phyloP scores from a whole-genome alignment of 2,113 vertebrate genomes.

The Pan troglodytes region NHGRI_mPanTro3-v2.1_pri NC_072414.2:77989501-77990000 shows the following conservation, averaged over 20 bases:
- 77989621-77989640: constrained; percentile 51
- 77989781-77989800: neutral
- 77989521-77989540: neutral
- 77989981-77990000: too few relatives aligned
- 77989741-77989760: constrained; percentile 33
- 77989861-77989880: too few relatives aligned
- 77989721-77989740: constrained; percentile 61
- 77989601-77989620: neutral
- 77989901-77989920: neutral
- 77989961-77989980: neutral
- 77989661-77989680: constrained; percentile 41
- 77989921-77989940: neutral
- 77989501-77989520: neutral
- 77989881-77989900: neutral
- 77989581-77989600: neutral
- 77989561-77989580: neutral
- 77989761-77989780: constrained; percentile 35
- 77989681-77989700: neutral
- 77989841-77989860: neutral
- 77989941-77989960: neutral
- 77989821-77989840: neutral
- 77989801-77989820: neutral
- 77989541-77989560: neutral
- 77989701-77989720: constrained; percentile 38
- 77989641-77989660: neutral